These are phyloP conservation scores for Schizopygopsis malacanthus DNA, from an alignment of 2,797 vertebrate species.

Conservation along the genomic window DNA sequence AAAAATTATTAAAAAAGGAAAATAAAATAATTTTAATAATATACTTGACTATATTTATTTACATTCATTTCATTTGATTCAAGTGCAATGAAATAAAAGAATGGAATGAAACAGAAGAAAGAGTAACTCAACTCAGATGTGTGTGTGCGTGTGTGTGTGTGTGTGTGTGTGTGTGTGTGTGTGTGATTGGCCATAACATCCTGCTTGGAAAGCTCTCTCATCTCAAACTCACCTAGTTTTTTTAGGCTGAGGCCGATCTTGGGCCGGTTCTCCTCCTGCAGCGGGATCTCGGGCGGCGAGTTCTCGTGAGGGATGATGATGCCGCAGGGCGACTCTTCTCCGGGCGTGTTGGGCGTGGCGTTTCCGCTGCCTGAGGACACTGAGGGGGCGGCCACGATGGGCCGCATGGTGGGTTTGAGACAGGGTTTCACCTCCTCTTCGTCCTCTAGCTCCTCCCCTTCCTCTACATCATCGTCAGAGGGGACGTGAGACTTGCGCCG, in stretches of 20 bases:
- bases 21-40: not conserved
- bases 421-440: slow-evolving; percentile 86
- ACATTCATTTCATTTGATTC: too few relatives aligned
- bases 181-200: not conserved
- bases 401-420: slow-evolving; percentile 94
- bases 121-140: too few relatives aligned
- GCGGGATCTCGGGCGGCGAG: slow-evolving; percentile 91
- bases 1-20: not conserved
- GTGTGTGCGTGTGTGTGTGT: too few relatives aligned
- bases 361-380: slow-evolving; percentile 95
- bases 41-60: too few relatives aligned
- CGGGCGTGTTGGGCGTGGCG: slow-evolving; percentile 91
- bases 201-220: not conserved
- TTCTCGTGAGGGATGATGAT: slow-evolving; percentile 99
- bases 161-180: too few relatives aligned
- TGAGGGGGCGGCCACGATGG: slow-evolving; percentile 93
- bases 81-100: not conserved
- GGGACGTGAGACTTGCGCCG: slow-evolving; percentile 70
- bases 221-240: slow-evolving; percentile 85
- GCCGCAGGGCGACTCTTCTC: slow-evolving; percentile 95
- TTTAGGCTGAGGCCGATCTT: slow-evolving; percentile 98
- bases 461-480: slow-evolving; percentile 82
- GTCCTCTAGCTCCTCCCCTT: slow-evolving; percentile 74
- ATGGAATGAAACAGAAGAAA: not conserved
- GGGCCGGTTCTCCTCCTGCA: slow-evolving; percentile 91